Evolutionary conservation across 2,888 invertebrate species (phyloP).

Genomic region (Amphimallon solstitiale): DNA sequence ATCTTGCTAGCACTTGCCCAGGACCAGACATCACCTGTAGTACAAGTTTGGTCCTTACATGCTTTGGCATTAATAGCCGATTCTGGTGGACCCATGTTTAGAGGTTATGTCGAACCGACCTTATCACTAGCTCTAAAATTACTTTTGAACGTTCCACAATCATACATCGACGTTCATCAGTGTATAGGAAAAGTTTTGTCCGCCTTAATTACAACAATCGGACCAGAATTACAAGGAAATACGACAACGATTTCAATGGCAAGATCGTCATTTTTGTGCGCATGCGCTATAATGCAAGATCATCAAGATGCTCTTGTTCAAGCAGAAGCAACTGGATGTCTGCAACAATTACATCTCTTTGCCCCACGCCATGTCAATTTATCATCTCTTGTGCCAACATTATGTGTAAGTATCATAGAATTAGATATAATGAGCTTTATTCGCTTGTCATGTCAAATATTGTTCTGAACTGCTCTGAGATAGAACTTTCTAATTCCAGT

Average conservation of each 20-base stretch:
- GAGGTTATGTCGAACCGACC: slow-evolving; percentile 95
- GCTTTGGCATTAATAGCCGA: slow-evolving; percentile 95
- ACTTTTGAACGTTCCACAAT: slow-evolving; percentile 88
- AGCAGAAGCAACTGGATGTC: slow-evolving; percentile 94
- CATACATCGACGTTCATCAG: slow-evolving; percentile 90
- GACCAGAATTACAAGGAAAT: slow-evolving; percentile 94
- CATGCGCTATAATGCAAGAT: slow-evolving; percentile 91
- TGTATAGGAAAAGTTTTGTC: slow-evolving; percentile 93
- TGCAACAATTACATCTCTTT: slow-evolving; percentile 98
- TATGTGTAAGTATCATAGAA: slow-evolving; percentile 78
- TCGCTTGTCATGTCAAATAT: no score
- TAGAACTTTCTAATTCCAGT: no score
- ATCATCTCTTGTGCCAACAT: slow-evolving; percentile 88
- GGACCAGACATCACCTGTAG: slow-evolving; percentile 90
- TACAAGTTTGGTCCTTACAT: slow-evolving; percentile 98
- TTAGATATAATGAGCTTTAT: neutral
- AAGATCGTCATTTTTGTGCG: slow-evolving; percentile 87
- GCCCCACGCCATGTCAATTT: slow-evolving; percentile 95
- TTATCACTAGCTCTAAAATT: slow-evolving; percentile 90
- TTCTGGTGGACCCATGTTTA: slow-evolving; percentile 99
- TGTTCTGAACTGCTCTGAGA: no score
- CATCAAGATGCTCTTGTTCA: slow-evolving; percentile 92
- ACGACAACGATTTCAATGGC: slow-evolving; percentile 78
- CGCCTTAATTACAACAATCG: slow-evolving; percentile 96
- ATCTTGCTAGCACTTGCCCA: slow-evolving; percentile 94